Conservation (phyloP, 2,797 vertebrate genomes). For the Pseudopleuronectes americanus region DNA sequence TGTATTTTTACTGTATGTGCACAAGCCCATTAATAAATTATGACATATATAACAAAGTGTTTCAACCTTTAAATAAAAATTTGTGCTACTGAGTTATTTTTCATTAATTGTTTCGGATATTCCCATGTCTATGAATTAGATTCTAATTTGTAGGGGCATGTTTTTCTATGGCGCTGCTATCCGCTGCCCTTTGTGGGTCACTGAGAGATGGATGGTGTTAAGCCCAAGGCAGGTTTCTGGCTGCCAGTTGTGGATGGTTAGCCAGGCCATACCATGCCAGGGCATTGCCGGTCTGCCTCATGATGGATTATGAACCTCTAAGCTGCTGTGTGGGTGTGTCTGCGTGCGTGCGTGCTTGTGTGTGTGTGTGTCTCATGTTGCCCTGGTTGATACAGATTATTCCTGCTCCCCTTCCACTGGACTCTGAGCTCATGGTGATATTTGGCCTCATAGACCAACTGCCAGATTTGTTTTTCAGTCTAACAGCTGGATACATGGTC, state of each 20-base stretch:
- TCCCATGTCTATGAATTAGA: conserved; percentile 21
- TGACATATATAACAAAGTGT: too few relatives aligned
- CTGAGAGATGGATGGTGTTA: conserved; percentile 60
- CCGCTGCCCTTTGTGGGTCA: conserved; percentile 52
- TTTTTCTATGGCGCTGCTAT: conserved; percentile 36
- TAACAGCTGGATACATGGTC: conserved; percentile 37
- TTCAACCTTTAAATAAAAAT: too few relatives aligned
- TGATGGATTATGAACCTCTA: conserved; percentile 79
- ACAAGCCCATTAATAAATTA: not conserved
- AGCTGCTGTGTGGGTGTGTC: conserved; percentile 49
- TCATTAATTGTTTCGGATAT: conserved; percentile 1
- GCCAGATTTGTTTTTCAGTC: conserved; percentile 43
- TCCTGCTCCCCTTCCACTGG: conserved; percentile 57
- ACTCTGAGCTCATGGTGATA: conserved; percentile 63
- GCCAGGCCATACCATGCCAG: conserved; percentile 54
- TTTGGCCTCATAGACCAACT: conserved; percentile 55
- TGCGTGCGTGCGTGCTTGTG: not conserved
- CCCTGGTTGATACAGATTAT: conserved; percentile 71
- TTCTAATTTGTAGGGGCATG: conserved; percentile 35
- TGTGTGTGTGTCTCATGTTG: conserved; percentile 47
- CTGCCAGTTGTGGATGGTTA: conserved; percentile 55
- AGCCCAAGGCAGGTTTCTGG: conserved; percentile 64
- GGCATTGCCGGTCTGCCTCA: conserved; percentile 63
- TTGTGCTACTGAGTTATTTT: not conserved
- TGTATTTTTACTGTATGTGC: not conserved